Conservation (phyloP, 2,113 vertebrate genomes). For the Dromiciops gliroides region DNA sequence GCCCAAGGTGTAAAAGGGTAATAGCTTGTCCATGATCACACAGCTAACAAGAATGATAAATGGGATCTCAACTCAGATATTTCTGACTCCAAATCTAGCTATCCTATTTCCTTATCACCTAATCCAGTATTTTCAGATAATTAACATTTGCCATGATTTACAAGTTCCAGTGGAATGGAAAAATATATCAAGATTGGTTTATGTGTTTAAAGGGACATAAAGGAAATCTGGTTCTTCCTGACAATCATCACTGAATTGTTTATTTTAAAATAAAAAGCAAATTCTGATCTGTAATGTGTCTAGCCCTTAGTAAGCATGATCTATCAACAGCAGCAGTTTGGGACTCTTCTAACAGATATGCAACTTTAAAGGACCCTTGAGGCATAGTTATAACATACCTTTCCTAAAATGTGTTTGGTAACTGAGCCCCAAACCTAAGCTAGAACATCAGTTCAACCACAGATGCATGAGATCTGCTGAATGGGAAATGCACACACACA, state of each 20-base stretch:
- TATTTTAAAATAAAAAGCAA: neutral
- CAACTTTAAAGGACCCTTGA: neutral
- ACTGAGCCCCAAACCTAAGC: neutral
- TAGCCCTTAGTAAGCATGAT: no score
- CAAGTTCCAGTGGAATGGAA: neutral
- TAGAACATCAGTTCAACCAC: neutral
- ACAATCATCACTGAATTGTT: neutral
- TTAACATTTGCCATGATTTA: neutral
- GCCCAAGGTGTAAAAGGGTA: neutral
- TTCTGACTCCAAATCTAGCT: neutral
- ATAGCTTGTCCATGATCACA: neutral
- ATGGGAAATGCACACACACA: neutral
- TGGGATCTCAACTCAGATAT: neutral
- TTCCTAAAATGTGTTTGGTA: no score
- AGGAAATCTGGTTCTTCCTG: neutral
- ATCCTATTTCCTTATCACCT: neutral
- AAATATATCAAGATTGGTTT: neutral
- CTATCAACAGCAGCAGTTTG: neutral
- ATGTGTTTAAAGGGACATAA: neutral
- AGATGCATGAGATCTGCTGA: neutral
- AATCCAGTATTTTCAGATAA: neutral
- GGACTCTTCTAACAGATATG: neutral
- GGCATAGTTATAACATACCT: neutral
- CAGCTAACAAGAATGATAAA: neutral
- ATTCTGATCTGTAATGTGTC: neutral